Evolutionary conservation across 2,113 vertebrate species (phyloP).

Genomic region (Limnothrissa miodon): DNA sequence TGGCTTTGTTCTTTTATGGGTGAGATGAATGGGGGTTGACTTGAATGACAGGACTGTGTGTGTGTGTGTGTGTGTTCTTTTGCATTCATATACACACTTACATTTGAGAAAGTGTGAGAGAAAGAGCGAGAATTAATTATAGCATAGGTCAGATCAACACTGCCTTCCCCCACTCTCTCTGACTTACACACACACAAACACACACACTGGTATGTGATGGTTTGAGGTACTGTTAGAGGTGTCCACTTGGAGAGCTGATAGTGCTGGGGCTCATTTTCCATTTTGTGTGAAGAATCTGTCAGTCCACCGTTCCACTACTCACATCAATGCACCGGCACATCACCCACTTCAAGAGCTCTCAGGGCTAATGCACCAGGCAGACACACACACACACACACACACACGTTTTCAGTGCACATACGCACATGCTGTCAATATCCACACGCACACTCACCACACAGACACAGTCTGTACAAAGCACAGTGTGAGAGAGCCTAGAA

Average conservation of each 20-base stretch:
- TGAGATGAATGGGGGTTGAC: background rate
- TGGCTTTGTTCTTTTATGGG: background rate
- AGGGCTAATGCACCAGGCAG: constrained; percentile 6
- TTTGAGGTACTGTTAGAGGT: constrained; percentile 13
- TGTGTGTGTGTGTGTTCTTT: background rate
- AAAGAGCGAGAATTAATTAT: background rate
- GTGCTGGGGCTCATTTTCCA: constrained; percentile 8
- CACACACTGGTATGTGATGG: background rate
- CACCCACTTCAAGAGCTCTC: constrained; percentile 5
- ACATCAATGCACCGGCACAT: constrained; percentile 2
- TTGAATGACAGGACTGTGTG: background rate
- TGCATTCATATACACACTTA: constrained; percentile 27
- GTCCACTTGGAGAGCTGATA: constrained; percentile 30
- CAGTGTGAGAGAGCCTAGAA: background rate
- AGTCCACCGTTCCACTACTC: background rate
- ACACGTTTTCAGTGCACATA: background rate
- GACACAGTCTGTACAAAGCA: background rate
- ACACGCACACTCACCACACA: background rate
- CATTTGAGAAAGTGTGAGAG: background rate
- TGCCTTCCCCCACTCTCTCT: background rate
- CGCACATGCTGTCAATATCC: background rate
- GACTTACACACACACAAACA: background rate
- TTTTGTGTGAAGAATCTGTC: constrained; percentile 1
- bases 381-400: background rate
- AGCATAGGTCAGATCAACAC: background rate